Evolutionary conservation across 2,888 invertebrate species (phyloP), one percentile per base, ranked within the genome.

Genomic region (Cybosia mesomella): DNA sequence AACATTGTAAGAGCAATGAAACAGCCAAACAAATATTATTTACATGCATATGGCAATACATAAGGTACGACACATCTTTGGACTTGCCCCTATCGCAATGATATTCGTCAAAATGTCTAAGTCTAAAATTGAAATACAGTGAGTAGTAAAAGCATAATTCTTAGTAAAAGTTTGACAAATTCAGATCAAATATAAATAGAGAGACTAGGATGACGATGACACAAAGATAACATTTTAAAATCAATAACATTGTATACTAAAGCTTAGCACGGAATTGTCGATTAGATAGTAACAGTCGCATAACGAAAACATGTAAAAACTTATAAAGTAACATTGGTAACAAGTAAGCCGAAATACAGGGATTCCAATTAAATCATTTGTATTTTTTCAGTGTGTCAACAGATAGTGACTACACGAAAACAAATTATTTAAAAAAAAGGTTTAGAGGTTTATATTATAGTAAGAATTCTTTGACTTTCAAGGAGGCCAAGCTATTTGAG

Each of bases 41-140:
- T 90, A 89, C 89, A 90, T 62, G 72, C 66, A 74, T 88, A 92
- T 91, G 91, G 91, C 89, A 88, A 86, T 83, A 83, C 77, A 74
- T 84, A 85, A 89, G 88, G 87, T 91, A 90, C 87, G 80, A 83
- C 76, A 82, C 80, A 84, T 92, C 92, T 92, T 93, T 93, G 92
- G 92, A 83, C 77, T 86, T 84, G 83, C 87, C 86, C 75, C 72
- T 79, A 76, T 77, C 70, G 67, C 61, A 68, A 74, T 55, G 74
- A 72, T 34, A 63, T n/a, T n/a, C n/a, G n/a, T 28, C 67, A 72
- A 66, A 68, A 24, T 66, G 60, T 60, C 22, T 57, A 67, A 49
- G 22, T 39, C 28, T 58, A 57, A 55, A 36, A 54, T 15, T 34
- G 18, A 22, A 18, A 34, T 64, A 58, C 28, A 34, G 15, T 55